Conservation (phyloP, 2,113 vertebrate species). For the Pyxicephalus adspersus region DNA sequence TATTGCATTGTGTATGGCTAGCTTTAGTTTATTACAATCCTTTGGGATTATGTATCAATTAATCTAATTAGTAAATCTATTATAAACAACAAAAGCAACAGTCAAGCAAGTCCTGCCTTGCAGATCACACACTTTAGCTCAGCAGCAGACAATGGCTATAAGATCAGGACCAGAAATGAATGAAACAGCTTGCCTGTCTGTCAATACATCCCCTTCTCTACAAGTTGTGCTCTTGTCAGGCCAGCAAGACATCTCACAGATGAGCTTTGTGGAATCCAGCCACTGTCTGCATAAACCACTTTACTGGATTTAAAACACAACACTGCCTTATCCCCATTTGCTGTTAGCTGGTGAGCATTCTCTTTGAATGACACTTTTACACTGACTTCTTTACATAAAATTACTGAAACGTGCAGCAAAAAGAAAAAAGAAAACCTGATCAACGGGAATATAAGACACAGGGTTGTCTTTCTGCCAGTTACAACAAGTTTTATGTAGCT, state of each 20-base stretch:
- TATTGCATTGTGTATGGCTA: too few species aligned
- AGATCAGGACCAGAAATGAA: constrained; percentile 23
- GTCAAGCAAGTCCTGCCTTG: background rate
- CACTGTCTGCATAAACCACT: constrained; percentile 35
- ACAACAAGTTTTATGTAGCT: constrained; percentile 38
- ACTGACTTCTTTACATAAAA: constrained; percentile 21
- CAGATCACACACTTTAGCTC: background rate
- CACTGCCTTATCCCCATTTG: constrained; percentile 17
- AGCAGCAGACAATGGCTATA: constrained; percentile 18
- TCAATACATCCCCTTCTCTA: constrained; percentile 25
- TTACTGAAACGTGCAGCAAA: constrained; percentile 12
- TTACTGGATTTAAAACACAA: constrained; percentile 29
- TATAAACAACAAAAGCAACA: background rate
- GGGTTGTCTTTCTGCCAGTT: constrained; percentile 36
- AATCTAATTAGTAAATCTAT: too few species aligned
- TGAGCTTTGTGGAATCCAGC: constrained; percentile 46
- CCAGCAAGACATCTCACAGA: constrained; percentile 33
- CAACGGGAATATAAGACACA: constrained; percentile 39
- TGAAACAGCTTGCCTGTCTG: constrained; percentile 15
- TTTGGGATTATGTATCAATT: background rate
- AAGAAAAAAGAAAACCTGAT: constrained; percentile 35
- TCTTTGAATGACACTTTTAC: constrained; percentile 37
- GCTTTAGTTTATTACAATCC: too few species aligned
- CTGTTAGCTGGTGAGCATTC: background rate
- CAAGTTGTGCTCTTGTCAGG: constrained; percentile 40